Conservation (phyloP, 2,888 invertebrate genomes). For the Drosophila sordidula region DNA sequence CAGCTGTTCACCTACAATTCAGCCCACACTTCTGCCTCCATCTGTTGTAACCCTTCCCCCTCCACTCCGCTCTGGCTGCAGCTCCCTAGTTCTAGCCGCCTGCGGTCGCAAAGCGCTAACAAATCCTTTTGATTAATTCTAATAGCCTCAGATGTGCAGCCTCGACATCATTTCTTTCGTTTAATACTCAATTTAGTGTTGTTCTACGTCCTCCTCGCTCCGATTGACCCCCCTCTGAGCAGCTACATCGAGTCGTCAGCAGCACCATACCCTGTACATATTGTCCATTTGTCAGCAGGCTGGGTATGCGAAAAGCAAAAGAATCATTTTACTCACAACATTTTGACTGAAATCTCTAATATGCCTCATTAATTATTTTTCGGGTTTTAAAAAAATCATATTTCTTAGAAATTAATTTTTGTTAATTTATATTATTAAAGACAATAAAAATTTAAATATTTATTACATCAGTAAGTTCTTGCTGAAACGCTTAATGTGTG, state of each 20-base stretch:
- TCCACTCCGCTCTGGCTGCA: neutral
- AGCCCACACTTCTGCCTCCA: constrained; percentile 20
- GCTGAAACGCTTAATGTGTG: too few relatives aligned
- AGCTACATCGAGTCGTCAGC: constrained; percentile 2
- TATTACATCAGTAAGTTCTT: too few relatives aligned
- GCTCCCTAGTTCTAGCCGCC: constrained; percentile 35
- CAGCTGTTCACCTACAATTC: constrained; percentile 20
- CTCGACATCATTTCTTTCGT: constrained; percentile 76
- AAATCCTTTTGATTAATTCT: constrained; percentile 81
- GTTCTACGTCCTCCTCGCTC: constrained; percentile 33
- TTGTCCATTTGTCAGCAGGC: too few relatives aligned
- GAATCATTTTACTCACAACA: too few relatives aligned
- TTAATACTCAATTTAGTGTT: constrained; percentile 79
- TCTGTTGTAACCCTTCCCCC: neutral
- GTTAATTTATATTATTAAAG: too few relatives aligned
- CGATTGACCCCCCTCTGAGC: neutral
- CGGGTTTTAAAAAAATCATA: too few relatives aligned
- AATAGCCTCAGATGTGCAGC: constrained; percentile 77
- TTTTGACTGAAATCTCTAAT: too few relatives aligned
- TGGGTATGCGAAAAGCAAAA: too few relatives aligned
- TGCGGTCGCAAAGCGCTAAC: constrained; percentile 59
- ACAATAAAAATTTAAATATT: too few relatives aligned
- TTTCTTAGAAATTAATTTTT: too few relatives aligned
- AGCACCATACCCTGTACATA: constrained; percentile 3
- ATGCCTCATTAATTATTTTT: too few relatives aligned